Evolutionary conservation across 37 sponge, comb jelly and placozoan genomes (phyloP).

Genomic region (Halichondria panicea): DNA sequence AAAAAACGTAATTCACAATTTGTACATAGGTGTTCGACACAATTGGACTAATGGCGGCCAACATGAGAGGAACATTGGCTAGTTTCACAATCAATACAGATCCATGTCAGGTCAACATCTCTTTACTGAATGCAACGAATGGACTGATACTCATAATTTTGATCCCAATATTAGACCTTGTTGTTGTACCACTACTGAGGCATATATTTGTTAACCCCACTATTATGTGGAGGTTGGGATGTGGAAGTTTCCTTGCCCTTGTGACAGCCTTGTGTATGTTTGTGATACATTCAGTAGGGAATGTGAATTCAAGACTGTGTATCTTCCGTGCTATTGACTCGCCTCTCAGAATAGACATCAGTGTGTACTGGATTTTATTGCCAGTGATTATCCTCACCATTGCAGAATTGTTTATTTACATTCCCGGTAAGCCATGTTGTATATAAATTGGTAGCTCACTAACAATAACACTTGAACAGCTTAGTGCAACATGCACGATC

Average conservation of each 20-base stretch:
- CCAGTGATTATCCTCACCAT: conserved; percentile 35
- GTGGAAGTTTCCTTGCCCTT: conserved; percentile 7
- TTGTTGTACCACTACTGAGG: conserved; percentile 24
- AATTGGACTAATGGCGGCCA: conserved; percentile 7
- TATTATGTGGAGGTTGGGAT: conserved; percentile 40
- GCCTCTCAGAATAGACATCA: not conserved
- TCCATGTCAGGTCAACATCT: conserved; percentile 4
- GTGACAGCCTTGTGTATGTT: conserved; percentile 20
- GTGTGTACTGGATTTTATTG: conserved; percentile 20
- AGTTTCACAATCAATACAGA: not conserved
- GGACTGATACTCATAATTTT: conserved; percentile 17
- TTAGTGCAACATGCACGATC: too few species aligned
- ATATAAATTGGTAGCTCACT: not conserved
- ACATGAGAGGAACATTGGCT: conserved; percentile 18
- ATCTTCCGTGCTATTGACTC: conserved; percentile 12
- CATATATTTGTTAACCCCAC: conserved; percentile 4
- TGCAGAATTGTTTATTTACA: conserved; percentile 40
- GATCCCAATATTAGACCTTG: conserved; percentile 38
- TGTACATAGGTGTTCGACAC: conserved; percentile 28
- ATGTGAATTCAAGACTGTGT: not conserved
- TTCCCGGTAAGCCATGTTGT: conserved; percentile 53
- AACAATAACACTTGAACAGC: too few species aligned
- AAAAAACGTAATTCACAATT: not conserved
- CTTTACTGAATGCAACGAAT: conserved; percentile 10
- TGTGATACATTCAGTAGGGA: conserved; percentile 10